Evolutionary conservation across 1,140 invertebrate genomes (phyloP), one percentile per base, ranked within the genome.

Genomic region (Drosophila ercepeae): DNA sequence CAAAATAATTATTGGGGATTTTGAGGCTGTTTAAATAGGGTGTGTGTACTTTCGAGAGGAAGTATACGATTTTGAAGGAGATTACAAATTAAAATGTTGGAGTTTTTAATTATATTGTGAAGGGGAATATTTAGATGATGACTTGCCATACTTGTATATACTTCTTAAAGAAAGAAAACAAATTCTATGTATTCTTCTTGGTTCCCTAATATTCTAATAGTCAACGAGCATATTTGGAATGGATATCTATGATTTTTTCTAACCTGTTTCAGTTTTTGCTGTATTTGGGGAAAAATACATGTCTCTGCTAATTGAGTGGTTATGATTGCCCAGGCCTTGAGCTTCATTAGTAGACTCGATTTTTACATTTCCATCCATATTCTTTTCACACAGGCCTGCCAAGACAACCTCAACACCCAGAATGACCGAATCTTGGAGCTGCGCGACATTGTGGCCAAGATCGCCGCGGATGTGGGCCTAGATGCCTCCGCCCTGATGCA

Each of bases 381-480:
- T 36, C 13, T 11, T 11, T 36, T 75, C 53, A 8, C 67, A 25
- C 90, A 96, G 95, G 93, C 95, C 90, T 96, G 95, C 89, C 94
- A 96, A 88, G 95, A 96, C 91, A 94, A 94, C 64, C 93, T 96
- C 88, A 95, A 94, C 59, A 93, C 94, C 25, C 94, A 96, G 76
- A 94, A 93, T 71, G 93, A 93, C 63, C 93, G 94, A 45, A 89
- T 96, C 16, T 93, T 94, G 6, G 95, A 96, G 81, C 92, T 97
- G 14, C 94, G 94, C 11, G 93, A 94, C n/a, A 92, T 97, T 63
- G 96, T 96, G 8, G 93, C 94, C 1, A 94, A 95, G 61, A 96
- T 97, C 29, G 95, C 95, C 0, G 94, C 94, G 3, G 95, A 96
- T 78, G 95, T 96, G 16, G 95, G 96, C 14, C 92, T 96, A 46